Conservation (phyloP, 2,888 invertebrate genomes). For the Autographa gamma region DNA sequence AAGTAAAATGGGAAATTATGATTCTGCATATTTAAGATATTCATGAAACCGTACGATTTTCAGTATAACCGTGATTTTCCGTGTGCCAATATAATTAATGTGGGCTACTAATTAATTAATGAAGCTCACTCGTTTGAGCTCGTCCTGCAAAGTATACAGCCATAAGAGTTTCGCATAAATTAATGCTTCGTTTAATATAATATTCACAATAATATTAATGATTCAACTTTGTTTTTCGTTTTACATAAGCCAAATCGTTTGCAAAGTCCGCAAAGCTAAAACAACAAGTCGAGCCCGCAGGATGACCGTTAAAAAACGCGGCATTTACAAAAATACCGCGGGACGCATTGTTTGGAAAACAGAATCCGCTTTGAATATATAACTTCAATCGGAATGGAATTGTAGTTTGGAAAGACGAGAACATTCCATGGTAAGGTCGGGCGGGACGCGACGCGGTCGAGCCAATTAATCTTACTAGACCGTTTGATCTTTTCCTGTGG, state of each 20-base stretch:
- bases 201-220: constrained; percentile 3
- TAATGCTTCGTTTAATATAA: constrained; percentile 3
- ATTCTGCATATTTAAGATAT: constrained; percentile 15
- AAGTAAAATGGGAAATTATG: constrained; percentile 19
- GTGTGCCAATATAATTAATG: constrained; percentile 34
- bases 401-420: constrained; percentile 30
- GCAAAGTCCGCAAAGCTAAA: constrained; percentile 15
- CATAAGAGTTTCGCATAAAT: constrained; percentile 12
- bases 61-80: constrained; percentile 20
- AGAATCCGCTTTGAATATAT: constrained; percentile 40
- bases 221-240: neutral
- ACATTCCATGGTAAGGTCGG: constrained; percentile 27
- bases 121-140: constrained; percentile 1
- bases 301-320: constrained; percentile 14
- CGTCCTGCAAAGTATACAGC: constrained; percentile 14
- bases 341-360: constrained; percentile 29
- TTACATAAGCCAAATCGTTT: constrained; percentile 5
- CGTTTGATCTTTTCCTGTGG: constrained; percentile 36
- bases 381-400: constrained; percentile 36
- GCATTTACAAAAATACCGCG: constrained; percentile 9
- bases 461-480: constrained; percentile 36
- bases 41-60: constrained; percentile 25
- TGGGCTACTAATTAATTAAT: constrained; percentile 35
- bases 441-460: constrained; percentile 13
- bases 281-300: neutral